Conservation (phyloP, 2,888 invertebrate genomes). For the Alviniconcha strummeri region DNA sequence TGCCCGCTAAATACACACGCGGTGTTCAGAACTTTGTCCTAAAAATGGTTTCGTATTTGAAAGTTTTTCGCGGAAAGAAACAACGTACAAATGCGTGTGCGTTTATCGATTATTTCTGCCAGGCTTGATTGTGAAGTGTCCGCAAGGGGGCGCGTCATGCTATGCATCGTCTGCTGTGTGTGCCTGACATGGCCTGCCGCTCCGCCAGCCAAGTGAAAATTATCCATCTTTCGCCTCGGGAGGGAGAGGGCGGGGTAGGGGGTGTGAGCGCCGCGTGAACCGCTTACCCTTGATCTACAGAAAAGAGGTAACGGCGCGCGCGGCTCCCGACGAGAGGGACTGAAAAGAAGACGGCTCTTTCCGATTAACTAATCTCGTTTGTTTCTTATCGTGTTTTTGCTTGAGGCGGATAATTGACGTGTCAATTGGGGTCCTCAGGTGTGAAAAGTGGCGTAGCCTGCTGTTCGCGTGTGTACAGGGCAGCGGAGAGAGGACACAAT, state of each 20-base stretch:
- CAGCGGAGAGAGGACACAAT: not conserved
- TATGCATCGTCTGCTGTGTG: conserved; percentile 34
- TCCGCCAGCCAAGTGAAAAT: conserved; percentile 24
- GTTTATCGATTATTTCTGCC: conserved; percentile 37
- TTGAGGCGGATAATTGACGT: conserved; percentile 16
- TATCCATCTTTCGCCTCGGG: conserved; percentile 14
- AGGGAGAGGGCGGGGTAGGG: conserved; percentile 10
- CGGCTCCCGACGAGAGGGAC: not conserved
- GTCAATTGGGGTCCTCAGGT: conserved; percentile 21
- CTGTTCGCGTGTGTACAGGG: not conserved
- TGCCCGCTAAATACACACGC: not conserved
- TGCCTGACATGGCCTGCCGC: conserved; percentile 33
- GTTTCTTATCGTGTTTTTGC: conserved; percentile 22
- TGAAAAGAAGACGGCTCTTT: conserved; percentile 21
- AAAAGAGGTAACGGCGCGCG: conserved; percentile 8
- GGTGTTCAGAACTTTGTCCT: not conserved
- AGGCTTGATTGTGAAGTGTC: conserved; percentile 29
- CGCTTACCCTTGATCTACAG: conserved; percentile 10
- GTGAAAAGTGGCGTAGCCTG: conserved; percentile 8
- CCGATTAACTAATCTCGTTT: conserved; percentile 28
- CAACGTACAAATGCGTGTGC: not conserved
- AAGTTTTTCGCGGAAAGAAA: not conserved
- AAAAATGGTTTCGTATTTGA: conserved; percentile 15
- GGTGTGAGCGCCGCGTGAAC: not conserved
- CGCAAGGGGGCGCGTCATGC: conserved; percentile 37